Conservation (phyloP, 2,797 vertebrate species). For the Cuculus canorus region DNA sequence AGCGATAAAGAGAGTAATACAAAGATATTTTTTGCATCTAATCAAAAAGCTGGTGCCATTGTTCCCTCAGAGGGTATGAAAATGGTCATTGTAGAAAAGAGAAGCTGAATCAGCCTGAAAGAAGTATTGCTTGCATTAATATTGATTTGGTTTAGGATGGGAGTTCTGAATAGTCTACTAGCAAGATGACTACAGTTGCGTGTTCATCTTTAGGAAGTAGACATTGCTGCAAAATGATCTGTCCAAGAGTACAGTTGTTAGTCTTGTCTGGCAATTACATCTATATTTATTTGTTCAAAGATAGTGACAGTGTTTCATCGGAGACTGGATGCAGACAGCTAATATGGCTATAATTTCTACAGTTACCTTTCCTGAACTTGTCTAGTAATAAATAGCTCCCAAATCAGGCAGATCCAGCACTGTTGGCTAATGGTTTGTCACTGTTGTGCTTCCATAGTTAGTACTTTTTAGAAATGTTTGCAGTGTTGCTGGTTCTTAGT, state of each 20-base stretch:
- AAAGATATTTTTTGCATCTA: slow-evolving; percentile 8
- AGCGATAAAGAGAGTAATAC: slow-evolving; percentile 7
- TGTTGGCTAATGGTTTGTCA: background rate
- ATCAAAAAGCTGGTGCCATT: slow-evolving; percentile 28
- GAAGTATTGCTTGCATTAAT: background rate
- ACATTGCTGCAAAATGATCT: background rate
- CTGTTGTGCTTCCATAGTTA: background rate
- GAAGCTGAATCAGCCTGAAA: slow-evolving; percentile 43
- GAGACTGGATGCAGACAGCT: background rate
- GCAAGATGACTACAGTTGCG: background rate
- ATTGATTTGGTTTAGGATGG: background rate
- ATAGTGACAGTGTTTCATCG: background rate
- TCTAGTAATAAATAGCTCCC: background rate
- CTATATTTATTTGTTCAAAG: background rate
- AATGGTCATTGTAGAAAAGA: slow-evolving; percentile 9
- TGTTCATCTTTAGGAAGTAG: background rate
- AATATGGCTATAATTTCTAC: background rate
- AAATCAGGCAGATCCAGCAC: background rate
- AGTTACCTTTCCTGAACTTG: background rate
- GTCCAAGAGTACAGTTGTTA: background rate
- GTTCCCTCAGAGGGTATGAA: background rate
- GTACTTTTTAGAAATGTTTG: background rate
- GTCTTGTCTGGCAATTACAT: background rate
- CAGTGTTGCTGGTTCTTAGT: background rate
- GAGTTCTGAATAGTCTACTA: background rate